Evolutionary conservation across 2,113 vertebrate species (phyloP), one percentile per base, ranked within the genome.

Genomic region (Sciurus niger): DNA sequence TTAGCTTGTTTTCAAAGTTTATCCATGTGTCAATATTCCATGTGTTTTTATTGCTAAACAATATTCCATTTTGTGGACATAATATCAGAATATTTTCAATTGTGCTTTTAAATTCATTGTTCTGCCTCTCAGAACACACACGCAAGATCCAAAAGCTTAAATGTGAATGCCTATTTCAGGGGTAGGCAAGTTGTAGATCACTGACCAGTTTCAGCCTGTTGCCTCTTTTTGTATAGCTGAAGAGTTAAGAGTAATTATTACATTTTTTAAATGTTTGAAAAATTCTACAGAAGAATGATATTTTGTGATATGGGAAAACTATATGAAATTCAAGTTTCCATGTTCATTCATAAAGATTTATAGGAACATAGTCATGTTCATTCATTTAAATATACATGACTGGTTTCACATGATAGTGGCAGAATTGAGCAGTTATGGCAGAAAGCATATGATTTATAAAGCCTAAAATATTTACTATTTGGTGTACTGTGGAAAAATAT

Each of bases 11-110:
- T 86, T 60, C 30, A 74, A 88, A 60, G 17, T 80, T 95, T 79
- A 46, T 63, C 58, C n/a, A 95, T 60, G 84, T 87, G 70, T 73
- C 80, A 84, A 34, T 70, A 84, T 13, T 89, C 76, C 28, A 82
- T 65, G 55, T 63, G 2, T 93, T 68, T 78, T 84, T 53, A 84
- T 55, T 83, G 18, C 32, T 94, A 16, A 92, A 89, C 80, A 85
- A 92, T 77, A 78, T 77, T 70, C 25, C n/a, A 90, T 5, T 84
- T 4, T 79, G n/a, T 93, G 28, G 25, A 46, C 43, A 63, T 32
- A 84, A 80, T 34, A 91, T 68, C 76, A 55, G 77, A 87, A 34
- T 1, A 51, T 90, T 93, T 97, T 93, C 8, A 90, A 37, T 53
- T 60, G 12, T 84, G 55, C 34, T 93, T 67, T 73, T 88, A 6